Base-by-base conservation (phyloP, 2,797 vertebrate species). In the Halcyon smyrnensis region DNA sequence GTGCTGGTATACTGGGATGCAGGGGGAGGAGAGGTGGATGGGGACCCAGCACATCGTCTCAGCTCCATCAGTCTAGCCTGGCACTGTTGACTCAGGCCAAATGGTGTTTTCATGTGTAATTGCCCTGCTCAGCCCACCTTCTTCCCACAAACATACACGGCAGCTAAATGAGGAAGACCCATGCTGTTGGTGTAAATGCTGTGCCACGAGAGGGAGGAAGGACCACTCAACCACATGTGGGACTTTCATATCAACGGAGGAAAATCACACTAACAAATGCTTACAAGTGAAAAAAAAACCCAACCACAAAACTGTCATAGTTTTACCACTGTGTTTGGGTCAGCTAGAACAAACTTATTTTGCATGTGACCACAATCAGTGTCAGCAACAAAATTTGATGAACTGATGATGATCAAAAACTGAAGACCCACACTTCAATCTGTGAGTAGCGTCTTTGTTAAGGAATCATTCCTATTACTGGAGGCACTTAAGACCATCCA, bases 401-500 rank as follows among this genome's bases (percentile, higher is more conserved):
- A 56, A 59, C 27, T 7, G 50, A 71, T 0, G 1, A 59, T 0
- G 1, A 54, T 36, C 46, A 65, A 86, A 91, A 82, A 12, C 34
- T 51, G 63, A 87, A 73, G 62, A 68, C 0, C 0, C 2, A 56
- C n/a, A n/a, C 23, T 41, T 84, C 36, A n/a, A 3, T 62, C 54
- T 56, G 17, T 64, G 43, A 84, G 56, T 54, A 71, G 32, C 59
- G 50, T 21, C 67, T 83, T 93, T 90, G 74, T 74, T 82, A 91
- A 76, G 60, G 81, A 93, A 83, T 85, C 54, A 43, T 64, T 30
- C 45, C 75, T 90, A 57, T 85, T 95, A 80, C 90, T 69, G 87
- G 56, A 93, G 86, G 45, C 93, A 83, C 74, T 95, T 93, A 90
- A 92, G 57, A 27, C 34, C 37, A 89, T 95, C 80, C 80, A 87